Evolutionary conservation across 30 jellyfish, hydroid and myxozoan species (phyloP), one percentile per base, ranked within the genome.

Genomic region (Hydra vulgaris): DNA sequence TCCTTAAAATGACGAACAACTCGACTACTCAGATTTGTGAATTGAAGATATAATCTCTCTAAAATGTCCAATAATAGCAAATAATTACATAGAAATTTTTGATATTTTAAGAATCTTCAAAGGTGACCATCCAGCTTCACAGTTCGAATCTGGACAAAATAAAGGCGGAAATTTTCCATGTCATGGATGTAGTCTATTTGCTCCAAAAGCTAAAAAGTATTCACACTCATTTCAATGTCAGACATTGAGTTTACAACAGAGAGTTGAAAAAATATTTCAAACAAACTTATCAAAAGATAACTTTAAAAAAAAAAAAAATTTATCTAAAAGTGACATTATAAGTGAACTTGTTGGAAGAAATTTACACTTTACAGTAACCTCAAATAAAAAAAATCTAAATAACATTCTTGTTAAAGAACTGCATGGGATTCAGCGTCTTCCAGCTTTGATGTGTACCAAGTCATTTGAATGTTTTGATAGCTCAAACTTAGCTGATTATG

Each of bases 81-180:
- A 40, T 40, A 40, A 73, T 19, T 15, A 73, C 15, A 73, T 73
- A 21, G 54, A 23, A 21, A 26, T 73, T 23, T 22, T 7, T 23
- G 72, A 73, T 54, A 21, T 26, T 21, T 20, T 73, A 27, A 23
- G 81, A 21, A 21, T 21, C 23, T 73, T 73, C 81, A 73, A 73
- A 73, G 81, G 81, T 22, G 81, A 73, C 61, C 23, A 23, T 54
- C 81, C 81, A 21, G 81, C 81, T 17, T 27, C 81, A 22, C 81
- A 73, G 53, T 73, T 73, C 15, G 81, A 73, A 26, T 19, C 81
- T 73, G 81, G 81, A 22, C 76, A 70, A 70, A 23, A 70, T 20
- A 70, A 70, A 25, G 76, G 18, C 26, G 81, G 81, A 26, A 73
- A 73, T 54, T 73, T 21, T 73, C 53, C 53, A 22, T 73, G 81